Conservation (phyloP, 1,140 invertebrate genomes). For the Drosophila punjabiensis region DNA sequence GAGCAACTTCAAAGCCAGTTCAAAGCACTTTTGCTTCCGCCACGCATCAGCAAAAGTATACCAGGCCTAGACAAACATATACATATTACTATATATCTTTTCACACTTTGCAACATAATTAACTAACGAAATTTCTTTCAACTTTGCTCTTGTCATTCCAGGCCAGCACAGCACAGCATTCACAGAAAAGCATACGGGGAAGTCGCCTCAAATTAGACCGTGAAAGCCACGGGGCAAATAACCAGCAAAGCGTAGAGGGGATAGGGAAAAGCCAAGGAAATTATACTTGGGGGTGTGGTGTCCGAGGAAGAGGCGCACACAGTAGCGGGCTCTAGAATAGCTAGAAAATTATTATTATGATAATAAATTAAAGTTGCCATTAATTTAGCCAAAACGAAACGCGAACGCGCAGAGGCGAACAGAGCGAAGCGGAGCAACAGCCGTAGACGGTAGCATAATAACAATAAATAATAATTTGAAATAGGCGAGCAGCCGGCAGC, state of each 20-base stretch:
- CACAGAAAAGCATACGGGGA: slow-evolving; percentile 31
- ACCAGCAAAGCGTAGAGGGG: slow-evolving; percentile 67
- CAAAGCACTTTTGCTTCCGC: slow-evolving; percentile 76
- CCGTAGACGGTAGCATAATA: slow-evolving; percentile 71
- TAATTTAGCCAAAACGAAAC: slow-evolving; percentile 81
- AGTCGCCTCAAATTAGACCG: slow-evolving; percentile 70
- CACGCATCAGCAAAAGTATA: slow-evolving; percentile 26
- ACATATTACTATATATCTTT: slow-evolving; percentile 33
- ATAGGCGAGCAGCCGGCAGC: slow-evolving; percentile 68
- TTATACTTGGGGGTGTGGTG: slow-evolving; percentile 28
- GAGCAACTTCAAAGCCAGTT: slow-evolving; percentile 48
- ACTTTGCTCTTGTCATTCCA: slow-evolving; percentile 77
- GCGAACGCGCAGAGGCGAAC: slow-evolving; percentile 25
- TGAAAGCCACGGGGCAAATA: slow-evolving; percentile 59
- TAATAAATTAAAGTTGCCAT: slow-evolving; percentile 85
- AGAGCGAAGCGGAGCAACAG: neutral
- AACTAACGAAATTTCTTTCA: slow-evolving; percentile 77
- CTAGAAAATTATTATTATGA: slow-evolving; percentile 84
- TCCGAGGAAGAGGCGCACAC: slow-evolving; percentile 12
- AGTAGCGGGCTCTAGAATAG: slow-evolving; percentile 68
- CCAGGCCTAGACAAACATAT: slow-evolving; percentile 8
- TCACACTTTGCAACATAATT: slow-evolving; percentile 76
- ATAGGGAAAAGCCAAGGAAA: slow-evolving; percentile 69
- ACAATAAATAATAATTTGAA: slow-evolving; percentile 83
- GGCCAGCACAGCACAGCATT: slow-evolving; percentile 15